Percentiles rank a stretch among this genome's conserved stretches.
These are phyloP conservation scores for Agraylea sexmaculata DNA, from an alignment of 1,140 invertebrate genomes.

Conservation along the genomic window DNA sequence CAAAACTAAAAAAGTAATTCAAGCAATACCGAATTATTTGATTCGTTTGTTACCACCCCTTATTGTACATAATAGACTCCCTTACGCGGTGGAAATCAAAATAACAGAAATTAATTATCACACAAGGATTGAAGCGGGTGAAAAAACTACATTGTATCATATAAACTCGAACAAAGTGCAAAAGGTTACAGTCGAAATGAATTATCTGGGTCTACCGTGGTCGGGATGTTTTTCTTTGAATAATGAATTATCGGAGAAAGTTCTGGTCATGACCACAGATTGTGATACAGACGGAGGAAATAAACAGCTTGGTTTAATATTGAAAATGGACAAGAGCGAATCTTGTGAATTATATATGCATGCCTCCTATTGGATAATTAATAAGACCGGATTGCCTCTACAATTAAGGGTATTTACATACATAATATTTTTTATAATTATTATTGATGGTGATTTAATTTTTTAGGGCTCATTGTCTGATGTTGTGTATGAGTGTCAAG, in stretches of 20 bases:
- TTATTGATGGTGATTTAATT: not conserved
- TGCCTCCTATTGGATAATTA: conserved; percentile 84
- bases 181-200: conserved; percentile 50
- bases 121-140: conserved; percentile 57
- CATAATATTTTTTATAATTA: not conserved
- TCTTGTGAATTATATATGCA: conserved; percentile 58
- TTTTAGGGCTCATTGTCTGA: conserved; percentile 53
- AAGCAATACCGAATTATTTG: conserved; percentile 58
- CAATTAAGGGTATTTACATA: conserved; percentile 54
- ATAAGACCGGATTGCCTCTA: conserved; percentile 71
- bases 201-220: conserved; percentile 61
- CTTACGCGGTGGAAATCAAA: conserved; percentile 51
- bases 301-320: conserved; percentile 53
- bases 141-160: conserved; percentile 54
- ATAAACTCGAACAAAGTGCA: conserved; percentile 48
- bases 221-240: conserved; percentile 54
- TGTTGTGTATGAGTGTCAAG: conserved; percentile 50
- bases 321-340: conserved; percentile 49
- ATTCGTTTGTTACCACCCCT: conserved; percentile 61
- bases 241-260: conserved; percentile 55
- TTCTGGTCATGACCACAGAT: conserved; percentile 49
- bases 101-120: conserved; percentile 40
- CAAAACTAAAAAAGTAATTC: conserved; percentile 34
- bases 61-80: conserved; percentile 63
- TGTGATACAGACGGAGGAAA: conserved; percentile 51